phyloP scores from a whole-genome alignment of 2,113 vertebrate genomes.

The Solea senegalensis region DNA sequence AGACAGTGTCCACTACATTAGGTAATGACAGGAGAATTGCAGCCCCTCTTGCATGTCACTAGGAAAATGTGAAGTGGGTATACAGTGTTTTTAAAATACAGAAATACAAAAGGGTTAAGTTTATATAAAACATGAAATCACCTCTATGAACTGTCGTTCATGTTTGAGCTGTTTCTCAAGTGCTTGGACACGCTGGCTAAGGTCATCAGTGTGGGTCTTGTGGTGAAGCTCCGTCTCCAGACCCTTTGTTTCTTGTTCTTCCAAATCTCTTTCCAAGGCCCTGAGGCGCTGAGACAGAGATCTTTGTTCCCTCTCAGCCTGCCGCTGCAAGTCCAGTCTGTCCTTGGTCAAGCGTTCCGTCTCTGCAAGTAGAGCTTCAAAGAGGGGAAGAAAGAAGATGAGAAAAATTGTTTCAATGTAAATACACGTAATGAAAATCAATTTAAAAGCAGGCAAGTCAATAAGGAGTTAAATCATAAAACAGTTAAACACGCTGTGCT shows the following conservation, averaged over 20 bases:
- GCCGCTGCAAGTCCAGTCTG: conserved; percentile 87
- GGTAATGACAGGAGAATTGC: neutral
- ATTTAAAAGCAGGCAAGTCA: neutral
- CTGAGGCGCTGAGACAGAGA: conserved; percentile 84
- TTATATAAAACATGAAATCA: conserved; percentile 59
- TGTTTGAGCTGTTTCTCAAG: conserved; percentile 94
- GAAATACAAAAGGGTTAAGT: neutral
- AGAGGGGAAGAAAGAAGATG: neutral
- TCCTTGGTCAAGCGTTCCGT: conserved; percentile 86
- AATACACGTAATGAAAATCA: neutral
- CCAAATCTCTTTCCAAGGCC: conserved; percentile 88
- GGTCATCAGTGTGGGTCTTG: conserved; percentile 82
- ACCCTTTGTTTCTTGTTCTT: conserved; percentile 86
- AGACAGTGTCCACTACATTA: neutral
- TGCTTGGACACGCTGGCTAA: conserved; percentile 87
- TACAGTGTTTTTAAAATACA: neutral
- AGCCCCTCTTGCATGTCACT: neutral
- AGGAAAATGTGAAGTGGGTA: neutral
- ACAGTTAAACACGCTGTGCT: neutral
- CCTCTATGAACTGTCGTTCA: conserved; percentile 95
- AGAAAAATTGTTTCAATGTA: neutral
- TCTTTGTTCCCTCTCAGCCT: conserved; percentile 89
- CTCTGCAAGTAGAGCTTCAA: conserved; percentile 86
- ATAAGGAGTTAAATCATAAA: neutral
- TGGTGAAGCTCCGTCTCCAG: conserved; percentile 81